Conservation (phyloP, 2,113 vertebrate species). For the Cepphus grylle region DNA sequence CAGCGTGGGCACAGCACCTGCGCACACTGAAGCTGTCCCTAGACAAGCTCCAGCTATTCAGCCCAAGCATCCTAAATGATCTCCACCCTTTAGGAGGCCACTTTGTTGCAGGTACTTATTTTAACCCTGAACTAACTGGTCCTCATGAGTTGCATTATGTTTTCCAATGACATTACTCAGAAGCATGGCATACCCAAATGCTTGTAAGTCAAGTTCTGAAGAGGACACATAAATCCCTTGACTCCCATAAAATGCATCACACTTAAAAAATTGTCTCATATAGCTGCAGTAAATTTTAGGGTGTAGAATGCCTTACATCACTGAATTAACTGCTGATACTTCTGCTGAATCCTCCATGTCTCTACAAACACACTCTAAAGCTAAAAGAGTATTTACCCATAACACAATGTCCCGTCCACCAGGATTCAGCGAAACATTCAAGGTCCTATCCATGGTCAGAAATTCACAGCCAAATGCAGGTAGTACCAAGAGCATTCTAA, state of each 20-base stretch:
- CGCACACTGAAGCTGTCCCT: neutral
- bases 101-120: neutral
- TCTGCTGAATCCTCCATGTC: neutral
- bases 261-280: neutral
- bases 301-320: neutral
- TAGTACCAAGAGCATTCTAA: neutral
- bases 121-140: neutral
- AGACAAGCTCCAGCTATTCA: neutral
- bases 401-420: neutral
- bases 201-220: neutral
- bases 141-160: neutral
- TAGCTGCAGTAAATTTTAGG: neutral
- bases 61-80: neutral
- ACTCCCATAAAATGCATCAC: neutral
- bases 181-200: neutral
- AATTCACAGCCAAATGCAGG: neutral
- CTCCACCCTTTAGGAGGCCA: neutral
- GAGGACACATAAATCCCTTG: neutral
- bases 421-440: neutral
- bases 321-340: neutral
- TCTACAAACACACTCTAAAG: neutral
- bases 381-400: neutral
- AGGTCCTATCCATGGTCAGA: neutral
- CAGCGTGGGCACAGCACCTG: neutral
- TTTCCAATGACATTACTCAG: neutral